phyloP scores from a whole-genome alignment of 2,113 vertebrate genomes.

The Ammodytes dubius region DNA sequence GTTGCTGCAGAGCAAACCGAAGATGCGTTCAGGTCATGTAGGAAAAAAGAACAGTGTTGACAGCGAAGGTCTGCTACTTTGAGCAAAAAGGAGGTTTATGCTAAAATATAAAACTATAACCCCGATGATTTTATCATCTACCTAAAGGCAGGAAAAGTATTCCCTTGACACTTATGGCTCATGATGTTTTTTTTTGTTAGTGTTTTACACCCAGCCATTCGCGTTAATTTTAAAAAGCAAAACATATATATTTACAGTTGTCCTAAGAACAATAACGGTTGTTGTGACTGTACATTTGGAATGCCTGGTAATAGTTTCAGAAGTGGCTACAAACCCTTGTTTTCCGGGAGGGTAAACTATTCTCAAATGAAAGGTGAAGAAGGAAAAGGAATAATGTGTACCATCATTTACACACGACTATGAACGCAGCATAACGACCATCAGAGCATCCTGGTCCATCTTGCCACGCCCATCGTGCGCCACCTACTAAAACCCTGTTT shows the following conservation, averaged over 20 bases:
- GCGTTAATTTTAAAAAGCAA: background rate
- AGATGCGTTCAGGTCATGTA: constrained; percentile 24
- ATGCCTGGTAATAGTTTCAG: no score
- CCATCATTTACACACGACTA: background rate
- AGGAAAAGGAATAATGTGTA: background rate
- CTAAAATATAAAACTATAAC: no score
- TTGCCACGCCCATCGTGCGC: background rate
- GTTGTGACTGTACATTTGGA: background rate
- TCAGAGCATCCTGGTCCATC: background rate
- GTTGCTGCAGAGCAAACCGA: constrained; percentile 39
- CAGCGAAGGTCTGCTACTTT: background rate
- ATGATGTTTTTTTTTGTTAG: no score
- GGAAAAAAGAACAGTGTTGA: background rate
- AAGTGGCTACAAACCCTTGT: no score
- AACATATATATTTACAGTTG: background rate
- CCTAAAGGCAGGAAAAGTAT: background rate
- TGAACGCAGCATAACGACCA: background rate
- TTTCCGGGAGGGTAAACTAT: no score
- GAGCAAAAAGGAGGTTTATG: background rate
- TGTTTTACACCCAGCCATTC: background rate
- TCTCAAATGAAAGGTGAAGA: no score
- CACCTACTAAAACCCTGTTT: no score
- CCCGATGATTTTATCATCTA: background rate
- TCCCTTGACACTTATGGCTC: background rate
- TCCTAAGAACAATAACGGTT: background rate